A percentile compares a stretch with the other conserved stretches of the same genome.
phyloP scores from a whole-genome alignment of 2,888 invertebrate genomes.

The Spicauda simplicius region DNA sequence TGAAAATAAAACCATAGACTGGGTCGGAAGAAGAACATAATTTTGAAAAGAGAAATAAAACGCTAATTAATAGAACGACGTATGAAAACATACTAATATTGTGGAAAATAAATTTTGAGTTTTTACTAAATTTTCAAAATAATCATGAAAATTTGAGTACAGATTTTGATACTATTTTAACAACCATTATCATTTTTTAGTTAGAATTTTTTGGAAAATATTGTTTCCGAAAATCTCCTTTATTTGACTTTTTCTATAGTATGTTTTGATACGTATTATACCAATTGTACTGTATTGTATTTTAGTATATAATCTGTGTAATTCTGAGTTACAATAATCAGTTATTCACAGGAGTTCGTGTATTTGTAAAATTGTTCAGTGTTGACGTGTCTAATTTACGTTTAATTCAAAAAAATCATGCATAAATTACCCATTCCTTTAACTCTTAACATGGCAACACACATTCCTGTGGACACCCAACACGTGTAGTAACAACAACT shows the following conservation, averaged over 20 bases:
- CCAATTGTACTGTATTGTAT: conserved; percentile 17
- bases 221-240: too few relatives aligned
- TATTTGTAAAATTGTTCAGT: conserved; percentile 40
- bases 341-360: conserved; percentile 75
- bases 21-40: conserved; percentile 50
- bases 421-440: conserved; percentile 70
- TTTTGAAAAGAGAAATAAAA: conserved; percentile 40
- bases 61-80: conserved; percentile 20
- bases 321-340: conserved; percentile 49
- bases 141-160: too few relatives aligned
- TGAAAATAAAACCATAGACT: conserved; percentile 61
- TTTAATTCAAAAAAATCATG: conserved; percentile 59
- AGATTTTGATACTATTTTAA: too few relatives aligned
- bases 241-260: conserved; percentile 15
- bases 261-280: conserved; percentile 38
- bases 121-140: too few relatives aligned
- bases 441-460: conserved; percentile 69
- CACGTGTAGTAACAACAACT: conserved; percentile 59
- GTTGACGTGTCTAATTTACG: conserved; percentile 37
- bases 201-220: too few relatives aligned
- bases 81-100: conserved; percentile 15
- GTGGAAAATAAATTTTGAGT: neutral
- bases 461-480: conserved; percentile 81
- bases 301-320: conserved; percentile 24
- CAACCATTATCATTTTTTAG: too few relatives aligned